Evolutionary conservation across 2,113 vertebrate genomes (phyloP), one percentile per base, ranked within the genome.

Genomic region (Leucosticte australis): DNA sequence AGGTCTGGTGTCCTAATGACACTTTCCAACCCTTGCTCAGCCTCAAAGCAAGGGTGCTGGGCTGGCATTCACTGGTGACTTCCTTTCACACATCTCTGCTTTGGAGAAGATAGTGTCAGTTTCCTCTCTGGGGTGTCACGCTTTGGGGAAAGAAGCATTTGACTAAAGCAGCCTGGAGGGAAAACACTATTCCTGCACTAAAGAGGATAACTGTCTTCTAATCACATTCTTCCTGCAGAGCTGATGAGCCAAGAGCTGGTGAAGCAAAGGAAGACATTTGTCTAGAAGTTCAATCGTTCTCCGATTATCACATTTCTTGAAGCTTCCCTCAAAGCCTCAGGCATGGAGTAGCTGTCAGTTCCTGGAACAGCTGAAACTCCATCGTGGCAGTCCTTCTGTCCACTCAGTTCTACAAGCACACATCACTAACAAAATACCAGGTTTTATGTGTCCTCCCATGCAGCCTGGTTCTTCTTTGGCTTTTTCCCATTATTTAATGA

Each of bases 211-310:
- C 80, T 83, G 19, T 56, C 28, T 92, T 83, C 84, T 87, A 81
- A 89, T 70, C 85, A 84, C 65, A 69, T 13, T 80, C 70, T 83
- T 82, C 65, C 70, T 80, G 75, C 76, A 88, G 82, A 83, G 44
- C 57, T 90, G 60, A 47, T 2, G 9, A 87, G 55, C 42, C 39
- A 89, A 78, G 35, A 50, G 67, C 35, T 92, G 77, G 55, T 57
- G 74, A 90, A 94, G 62, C 52, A 89, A 93, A 91, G 65, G 37
- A 89, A 87, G 55, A 89, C 11, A 69, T 65, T 87, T 92, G 39
- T 84, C 52, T 87, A 49, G 64, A 90, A 92, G 77, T 70, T 80
- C 63, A 44, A 0, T 52, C 0, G 0, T 71, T 91, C 52, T 27
- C 63, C 5, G 5, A 75, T 92, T 77, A 71, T 77, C 71, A 80